phyloP scores from a whole-genome alignment of 2,113 vertebrate genomes.

The Bolborhynchus lineola region DNA sequence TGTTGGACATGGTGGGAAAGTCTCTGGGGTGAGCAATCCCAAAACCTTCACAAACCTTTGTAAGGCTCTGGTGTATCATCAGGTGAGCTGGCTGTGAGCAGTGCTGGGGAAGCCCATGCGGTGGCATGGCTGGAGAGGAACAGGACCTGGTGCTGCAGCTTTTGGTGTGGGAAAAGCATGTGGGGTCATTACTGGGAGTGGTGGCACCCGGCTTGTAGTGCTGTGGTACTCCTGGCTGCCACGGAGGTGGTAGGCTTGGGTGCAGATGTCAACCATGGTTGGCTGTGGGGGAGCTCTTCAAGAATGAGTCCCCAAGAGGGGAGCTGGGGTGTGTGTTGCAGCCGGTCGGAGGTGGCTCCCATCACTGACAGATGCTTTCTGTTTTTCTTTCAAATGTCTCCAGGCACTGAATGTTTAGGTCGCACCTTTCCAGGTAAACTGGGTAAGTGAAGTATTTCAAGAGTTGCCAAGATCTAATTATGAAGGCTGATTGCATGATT shows the following conservation, averaged over 20 bases:
- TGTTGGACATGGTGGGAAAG: rapidly evolving
- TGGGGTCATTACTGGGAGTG: neutral
- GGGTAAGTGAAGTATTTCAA: conserved; percentile 45
- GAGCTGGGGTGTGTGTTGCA: conserved; percentile 14
- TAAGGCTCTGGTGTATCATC: neutral
- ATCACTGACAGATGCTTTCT: conserved; percentile 28
- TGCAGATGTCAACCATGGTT: neutral
- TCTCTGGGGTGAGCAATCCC: neutral
- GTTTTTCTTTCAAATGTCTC: conserved; percentile 61
- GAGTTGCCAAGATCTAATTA: conserved; percentile 56
- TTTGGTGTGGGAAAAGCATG: neutral
- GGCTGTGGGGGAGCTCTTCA: neutral
- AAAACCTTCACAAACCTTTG: neutral
- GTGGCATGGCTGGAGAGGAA: neutral
- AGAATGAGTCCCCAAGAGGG: neutral
- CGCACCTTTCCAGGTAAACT: conserved; percentile 62
- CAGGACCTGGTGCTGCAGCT: rapidly evolving
- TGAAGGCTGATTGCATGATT: conserved; percentile 43
- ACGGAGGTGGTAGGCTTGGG: neutral
- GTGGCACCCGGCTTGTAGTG: neutral
- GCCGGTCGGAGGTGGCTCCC: neutral
- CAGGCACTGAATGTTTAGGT: conserved; percentile 56
- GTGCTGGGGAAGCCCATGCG: neutral
- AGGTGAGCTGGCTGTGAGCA: rapidly evolving
- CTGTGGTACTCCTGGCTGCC: neutral